Conservation (phyloP, 2,113 vertebrate species). For the Columbina picui region DNA sequence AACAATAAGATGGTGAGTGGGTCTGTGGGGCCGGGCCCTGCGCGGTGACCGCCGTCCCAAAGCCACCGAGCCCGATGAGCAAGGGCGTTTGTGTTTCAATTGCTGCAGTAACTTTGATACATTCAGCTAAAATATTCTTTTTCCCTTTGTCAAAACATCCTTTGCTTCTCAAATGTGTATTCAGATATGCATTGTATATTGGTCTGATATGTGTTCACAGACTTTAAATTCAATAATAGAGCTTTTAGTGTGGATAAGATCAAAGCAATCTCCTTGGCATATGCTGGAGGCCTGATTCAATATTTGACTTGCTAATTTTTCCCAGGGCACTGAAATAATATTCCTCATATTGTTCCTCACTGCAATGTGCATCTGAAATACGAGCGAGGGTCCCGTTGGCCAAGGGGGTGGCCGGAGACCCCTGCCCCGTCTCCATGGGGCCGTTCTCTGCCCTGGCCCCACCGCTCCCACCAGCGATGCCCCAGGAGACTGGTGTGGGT, state of each 20-base stretch:
- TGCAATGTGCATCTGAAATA: constrained; percentile 64
- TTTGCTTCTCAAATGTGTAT: constrained; percentile 65
- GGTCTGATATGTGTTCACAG: constrained; percentile 80
- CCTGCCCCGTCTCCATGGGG: neutral
- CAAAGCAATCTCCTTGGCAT: constrained; percentile 88
- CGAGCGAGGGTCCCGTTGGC: constrained; percentile 45
- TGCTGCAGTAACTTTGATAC: constrained; percentile 67
- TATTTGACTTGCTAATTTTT: constrained; percentile 94
- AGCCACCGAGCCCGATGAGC: neutral
- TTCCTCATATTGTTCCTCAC: constrained; percentile 80
- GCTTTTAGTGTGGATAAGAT: constrained; percentile 88
- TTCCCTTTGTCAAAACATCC: constrained; percentile 74
- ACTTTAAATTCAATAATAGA: constrained; percentile 85
- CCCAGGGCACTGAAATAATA: constrained; percentile 84
- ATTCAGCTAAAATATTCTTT: constrained; percentile 65
- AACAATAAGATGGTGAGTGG: constrained; percentile 99
- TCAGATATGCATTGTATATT: constrained; percentile 75
- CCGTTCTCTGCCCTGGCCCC: neutral
- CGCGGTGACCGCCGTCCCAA: too few species aligned
- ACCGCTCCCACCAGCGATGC: neutral
- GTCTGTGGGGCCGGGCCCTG: too few species aligned
- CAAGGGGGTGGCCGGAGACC: neutral
- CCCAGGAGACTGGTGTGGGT: neutral
- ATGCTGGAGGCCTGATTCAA: constrained; percentile 83
- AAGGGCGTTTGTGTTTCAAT: constrained; percentile 45